These are phyloP conservation scores for Hippoglossus hippoglossus DNA, from an alignment of 2,797 vertebrate species.

Conservation along the genomic window DNA sequence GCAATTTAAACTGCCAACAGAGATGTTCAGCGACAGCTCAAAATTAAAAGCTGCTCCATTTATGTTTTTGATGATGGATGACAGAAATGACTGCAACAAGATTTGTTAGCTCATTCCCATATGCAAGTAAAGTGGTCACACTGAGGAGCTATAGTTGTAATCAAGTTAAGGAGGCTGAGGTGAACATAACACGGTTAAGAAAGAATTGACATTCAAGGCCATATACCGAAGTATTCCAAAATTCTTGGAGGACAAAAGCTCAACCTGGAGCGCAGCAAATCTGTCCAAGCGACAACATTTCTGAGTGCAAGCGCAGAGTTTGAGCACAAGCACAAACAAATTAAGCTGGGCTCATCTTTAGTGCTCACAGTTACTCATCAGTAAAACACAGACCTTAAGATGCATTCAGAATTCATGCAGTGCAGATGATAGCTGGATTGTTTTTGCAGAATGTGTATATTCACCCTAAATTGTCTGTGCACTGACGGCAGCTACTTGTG, in stretches of 20 bases:
- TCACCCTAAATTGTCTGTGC: background rate
- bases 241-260: too few species aligned
- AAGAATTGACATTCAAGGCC: too few species aligned
- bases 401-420: background rate
- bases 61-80: background rate
- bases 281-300: too few species aligned
- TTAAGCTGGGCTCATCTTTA: background rate
- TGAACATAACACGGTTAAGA: too few species aligned
- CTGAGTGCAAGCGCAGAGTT: too few species aligned
- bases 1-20: background rate
- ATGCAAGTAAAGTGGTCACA: background rate
- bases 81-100: background rate
- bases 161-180: too few species aligned
- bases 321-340: too few species aligned
- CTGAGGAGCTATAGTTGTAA: background rate
- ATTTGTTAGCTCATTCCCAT: too few species aligned
- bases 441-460: background rate
- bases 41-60: conserved; percentile 4
- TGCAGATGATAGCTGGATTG: background rate
- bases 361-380: background rate
- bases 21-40: background rate
- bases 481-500: background rate
- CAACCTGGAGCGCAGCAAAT: too few species aligned
- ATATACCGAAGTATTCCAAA: too few species aligned
- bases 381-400: background rate